Evolutionary conservation across 2,113 vertebrate genomes (phyloP).

Genomic region (Corythoichthys haematopterus): DNA sequence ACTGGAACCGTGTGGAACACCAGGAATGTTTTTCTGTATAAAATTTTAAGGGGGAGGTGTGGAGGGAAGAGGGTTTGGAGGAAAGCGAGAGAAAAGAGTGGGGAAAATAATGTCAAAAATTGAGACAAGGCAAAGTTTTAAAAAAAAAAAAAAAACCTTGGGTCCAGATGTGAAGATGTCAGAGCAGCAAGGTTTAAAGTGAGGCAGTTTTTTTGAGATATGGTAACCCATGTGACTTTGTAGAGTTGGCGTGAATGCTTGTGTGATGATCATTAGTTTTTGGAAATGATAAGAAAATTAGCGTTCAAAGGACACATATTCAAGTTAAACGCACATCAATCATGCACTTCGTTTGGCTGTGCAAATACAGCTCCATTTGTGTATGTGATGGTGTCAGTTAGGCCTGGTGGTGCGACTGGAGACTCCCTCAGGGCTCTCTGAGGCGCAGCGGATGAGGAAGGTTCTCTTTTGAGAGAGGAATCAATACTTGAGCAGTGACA

Average conservation of each 20-base stretch:
- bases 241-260: too few species aligned
- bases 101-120: constrained; percentile 2
- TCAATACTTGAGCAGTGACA: constrained; percentile 39
- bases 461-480: constrained; percentile 38
- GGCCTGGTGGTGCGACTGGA: constrained; percentile 27
- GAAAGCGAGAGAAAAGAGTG: constrained; percentile 25
- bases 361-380: constrained; percentile 11
- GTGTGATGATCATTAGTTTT: too few species aligned
- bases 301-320: not conserved
- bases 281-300: too few species aligned
- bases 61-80: constrained; percentile 35
- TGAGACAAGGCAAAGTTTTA: not conserved
- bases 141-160: constrained; percentile 29
- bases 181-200: constrained; percentile 13
- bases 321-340: not conserved
- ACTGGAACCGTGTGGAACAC: constrained; percentile 65
- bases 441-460: constrained; percentile 27
- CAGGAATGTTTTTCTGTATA: constrained; percentile 78
- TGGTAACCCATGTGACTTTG: constrained; percentile 26
- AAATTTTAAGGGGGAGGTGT: constrained; percentile 53
- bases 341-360: not conserved
- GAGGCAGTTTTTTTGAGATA: constrained; percentile 23
- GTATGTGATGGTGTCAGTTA: constrained; percentile 1
- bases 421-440: constrained; percentile 40
- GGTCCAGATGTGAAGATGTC: constrained; percentile 59